Conservation (phyloP, 92 coral and sea anemone species). For the Epizoanthus stellaris region DNA sequence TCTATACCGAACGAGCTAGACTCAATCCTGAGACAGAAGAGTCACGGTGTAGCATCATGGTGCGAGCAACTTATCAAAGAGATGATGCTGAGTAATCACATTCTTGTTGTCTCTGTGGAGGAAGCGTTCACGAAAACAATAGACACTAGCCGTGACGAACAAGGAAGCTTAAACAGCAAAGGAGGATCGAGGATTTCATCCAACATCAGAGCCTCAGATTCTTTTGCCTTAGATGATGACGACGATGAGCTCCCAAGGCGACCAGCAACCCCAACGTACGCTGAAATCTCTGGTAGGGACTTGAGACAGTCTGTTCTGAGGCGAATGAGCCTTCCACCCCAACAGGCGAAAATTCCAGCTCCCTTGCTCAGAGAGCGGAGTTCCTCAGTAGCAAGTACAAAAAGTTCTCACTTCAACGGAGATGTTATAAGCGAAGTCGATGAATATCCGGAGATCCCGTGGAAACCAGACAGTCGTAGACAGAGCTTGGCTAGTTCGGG, state of each 20-base stretch:
- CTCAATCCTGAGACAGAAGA: slow-evolving; percentile 81
- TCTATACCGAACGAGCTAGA: slow-evolving; percentile 87
- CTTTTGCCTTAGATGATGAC: neutral
- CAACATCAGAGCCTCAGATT: neutral
- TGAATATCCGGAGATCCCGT: neutral
- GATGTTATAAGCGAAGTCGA: slow-evolving; percentile 11
- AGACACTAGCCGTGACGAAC: slow-evolving; percentile 26
- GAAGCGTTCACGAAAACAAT: slow-evolving; percentile 65
- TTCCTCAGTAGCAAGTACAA: neutral
- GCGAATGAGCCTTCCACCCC: slow-evolving; percentile 23
- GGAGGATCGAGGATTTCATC: neutral
- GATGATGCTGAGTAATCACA: slow-evolving; percentile 76
- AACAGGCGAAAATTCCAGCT: neutral
- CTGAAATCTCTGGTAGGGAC: slow-evolving; percentile 27
- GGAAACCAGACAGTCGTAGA: slow-evolving; percentile 4
- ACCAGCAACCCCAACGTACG: slow-evolving; percentile 13
- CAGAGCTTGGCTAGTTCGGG: slow-evolving; percentile 17
- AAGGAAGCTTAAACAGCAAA: neutral
- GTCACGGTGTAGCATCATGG: slow-evolving; percentile 99
- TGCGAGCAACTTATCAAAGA: slow-evolving; percentile 98
- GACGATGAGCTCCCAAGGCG: neutral
- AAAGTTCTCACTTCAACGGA: neutral
- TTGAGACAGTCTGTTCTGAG: slow-evolving; percentile 12
- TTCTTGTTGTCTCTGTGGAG: slow-evolving; percentile 72
- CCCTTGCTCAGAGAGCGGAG: neutral